Percentiles rank a stretch among this genome's conserved stretches.
Evolutionary conservation across 2,113 vertebrate species (phyloP).

Genomic region (Sapajus apella): DNA sequence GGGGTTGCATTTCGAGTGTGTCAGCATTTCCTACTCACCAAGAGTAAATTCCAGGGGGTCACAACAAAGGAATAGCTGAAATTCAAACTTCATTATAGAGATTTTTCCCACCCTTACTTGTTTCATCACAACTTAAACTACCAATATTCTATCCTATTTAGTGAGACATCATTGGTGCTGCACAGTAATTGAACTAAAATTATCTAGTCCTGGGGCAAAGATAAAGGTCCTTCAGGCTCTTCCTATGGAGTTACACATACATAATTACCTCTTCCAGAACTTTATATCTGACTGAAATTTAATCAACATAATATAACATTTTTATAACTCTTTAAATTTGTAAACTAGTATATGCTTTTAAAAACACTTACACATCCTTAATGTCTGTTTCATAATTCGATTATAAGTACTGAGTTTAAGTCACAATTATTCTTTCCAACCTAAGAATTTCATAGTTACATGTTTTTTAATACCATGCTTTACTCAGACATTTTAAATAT

Average conservation of each 20-base stretch:
- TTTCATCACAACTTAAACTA: constrained; percentile 64
- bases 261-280: constrained; percentile 24
- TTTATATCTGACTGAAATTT: constrained; percentile 44
- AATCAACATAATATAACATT: constrained; percentile 37
- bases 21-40: constrained; percentile 89
- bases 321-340: constrained; percentile 48
- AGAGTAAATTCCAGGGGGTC: constrained; percentile 84
- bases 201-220: background rate
- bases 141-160: constrained; percentile 50
- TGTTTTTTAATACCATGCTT: constrained; percentile 30
- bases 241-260: background rate
- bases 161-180: background rate
- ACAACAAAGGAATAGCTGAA: constrained; percentile 79
- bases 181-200: constrained; percentile 53
- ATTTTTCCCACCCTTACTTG: constrained; percentile 75
- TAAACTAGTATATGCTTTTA: constrained; percentile 21
- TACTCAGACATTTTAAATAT: constrained; percentile 50
- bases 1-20: constrained; percentile 87
- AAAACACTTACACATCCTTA: constrained; percentile 42
- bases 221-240: background rate
- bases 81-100: constrained; percentile 65
- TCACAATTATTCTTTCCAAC: constrained; percentile 54
- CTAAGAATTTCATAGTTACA: constrained; percentile 28
- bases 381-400: constrained; percentile 42
- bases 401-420: constrained; percentile 43